These are phyloP conservation scores for Anguilla obscura DNA, from an alignment of 2,797 vertebrate species.

Conservation along the genomic window DNA sequence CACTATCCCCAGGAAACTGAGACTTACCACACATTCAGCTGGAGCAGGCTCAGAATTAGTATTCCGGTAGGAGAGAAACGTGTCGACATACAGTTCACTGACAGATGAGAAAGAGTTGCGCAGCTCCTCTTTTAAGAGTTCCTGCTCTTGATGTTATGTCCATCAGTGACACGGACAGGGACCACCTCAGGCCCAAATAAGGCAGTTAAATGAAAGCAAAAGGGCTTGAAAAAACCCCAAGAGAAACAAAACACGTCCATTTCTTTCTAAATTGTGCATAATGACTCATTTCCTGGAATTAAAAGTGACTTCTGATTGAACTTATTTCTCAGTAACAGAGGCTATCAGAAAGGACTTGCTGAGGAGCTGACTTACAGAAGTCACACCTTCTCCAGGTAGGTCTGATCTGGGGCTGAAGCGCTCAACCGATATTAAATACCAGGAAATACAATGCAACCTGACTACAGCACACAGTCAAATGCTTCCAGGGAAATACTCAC, in stretches of 20 bases:
- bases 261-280: background rate
- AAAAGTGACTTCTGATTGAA: background rate
- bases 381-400: background rate
- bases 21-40: background rate
- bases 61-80: background rate
- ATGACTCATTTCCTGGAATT: background rate
- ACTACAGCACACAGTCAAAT: background rate
- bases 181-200: background rate
- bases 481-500: background rate
- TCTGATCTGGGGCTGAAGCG: background rate
- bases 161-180: background rate
- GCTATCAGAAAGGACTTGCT: background rate
- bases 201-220: background rate
- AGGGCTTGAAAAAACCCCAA: background rate
- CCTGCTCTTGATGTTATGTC: background rate
- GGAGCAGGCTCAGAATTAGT: background rate
- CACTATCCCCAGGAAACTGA: background rate
- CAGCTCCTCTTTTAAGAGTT: background rate
- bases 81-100: background rate
- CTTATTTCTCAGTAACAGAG: background rate
- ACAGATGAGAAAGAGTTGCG: background rate
- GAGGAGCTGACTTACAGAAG: background rate
- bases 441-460: background rate
- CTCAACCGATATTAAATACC: background rate
- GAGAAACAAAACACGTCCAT: background rate